phyloP scores from a whole-genome alignment of 1,140 invertebrate genomes.

The Parasteatoda tepidariorum region DNA sequence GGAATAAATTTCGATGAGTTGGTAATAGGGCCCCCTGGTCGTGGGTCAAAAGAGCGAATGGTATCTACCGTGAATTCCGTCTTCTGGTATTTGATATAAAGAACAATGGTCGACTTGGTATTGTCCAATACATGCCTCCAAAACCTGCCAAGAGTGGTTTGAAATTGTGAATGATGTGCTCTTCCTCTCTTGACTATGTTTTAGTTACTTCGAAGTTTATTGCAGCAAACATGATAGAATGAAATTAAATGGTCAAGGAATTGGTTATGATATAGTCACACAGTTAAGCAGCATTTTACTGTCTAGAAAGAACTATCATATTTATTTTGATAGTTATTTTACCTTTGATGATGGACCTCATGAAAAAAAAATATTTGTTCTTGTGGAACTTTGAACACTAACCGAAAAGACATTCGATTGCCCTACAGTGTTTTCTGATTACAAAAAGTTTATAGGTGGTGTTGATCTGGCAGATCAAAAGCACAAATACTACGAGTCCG shows the following conservation, averaged over 20 bases:
- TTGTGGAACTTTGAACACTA: neutral
- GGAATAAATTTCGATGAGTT: too few relatives aligned
- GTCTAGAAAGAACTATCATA: too few relatives aligned
- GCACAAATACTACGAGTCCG: neutral
- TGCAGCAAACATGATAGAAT: slow-evolving; percentile 4
- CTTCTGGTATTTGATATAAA: too few relatives aligned
- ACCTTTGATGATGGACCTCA: neutral
- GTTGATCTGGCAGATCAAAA: neutral
- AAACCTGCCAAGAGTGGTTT: neutral
- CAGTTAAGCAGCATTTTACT: neutral
- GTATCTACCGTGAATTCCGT: too few relatives aligned
- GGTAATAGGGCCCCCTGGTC: too few relatives aligned
- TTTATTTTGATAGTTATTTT: neutral
- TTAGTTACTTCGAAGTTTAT: neutral
- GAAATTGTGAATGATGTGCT: slow-evolving; percentile 9
- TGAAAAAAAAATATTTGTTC: neutral
- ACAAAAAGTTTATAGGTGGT: neutral
- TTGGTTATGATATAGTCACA: neutral
- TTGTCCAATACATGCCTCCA: neutral
- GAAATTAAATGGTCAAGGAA: neutral
- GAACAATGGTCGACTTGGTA: neutral
- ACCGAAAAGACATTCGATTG: neutral
- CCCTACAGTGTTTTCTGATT: too few relatives aligned
- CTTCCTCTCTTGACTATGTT: neutral
- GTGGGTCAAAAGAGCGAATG: too few relatives aligned